Evolutionary conservation across 2,888 invertebrate genomes (phyloP).

Genomic region (Cyclophora punctaria): DNA sequence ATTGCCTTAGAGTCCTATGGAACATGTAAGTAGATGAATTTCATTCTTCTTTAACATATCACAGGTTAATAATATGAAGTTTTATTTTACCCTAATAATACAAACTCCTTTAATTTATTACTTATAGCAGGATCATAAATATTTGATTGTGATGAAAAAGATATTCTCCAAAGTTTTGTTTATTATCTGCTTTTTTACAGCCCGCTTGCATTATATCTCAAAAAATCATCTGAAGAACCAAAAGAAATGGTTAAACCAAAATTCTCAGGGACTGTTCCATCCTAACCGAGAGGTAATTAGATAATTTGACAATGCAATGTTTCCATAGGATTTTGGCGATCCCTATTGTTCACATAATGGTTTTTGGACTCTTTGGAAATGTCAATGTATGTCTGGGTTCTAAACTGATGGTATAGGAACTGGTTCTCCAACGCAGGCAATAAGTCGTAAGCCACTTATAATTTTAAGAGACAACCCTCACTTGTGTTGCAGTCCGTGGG

Average conservation of each 20-base stretch:
- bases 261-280: conserved; percentile 16
- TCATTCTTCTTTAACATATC: no score
- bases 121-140: no score
- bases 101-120: no score
- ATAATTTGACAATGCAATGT: conserved; percentile 52
- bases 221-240: conserved; percentile 55
- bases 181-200: conserved; percentile 38
- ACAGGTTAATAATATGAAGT: no score
- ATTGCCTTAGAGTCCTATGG: conserved; percentile 31
- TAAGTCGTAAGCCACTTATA: no score
- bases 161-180: not conserved
- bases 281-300: conserved; percentile 46
- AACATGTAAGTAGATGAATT: conserved; percentile 34
- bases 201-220: conserved; percentile 55
- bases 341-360: conserved; percentile 42
- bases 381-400: not conserved
- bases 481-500: conserved; percentile 35
- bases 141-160: no score
- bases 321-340: conserved; percentile 50
- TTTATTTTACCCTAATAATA: no score
- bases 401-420: no score
- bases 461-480: conserved; percentile 14
- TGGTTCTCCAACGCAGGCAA: no score
- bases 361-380: not conserved
- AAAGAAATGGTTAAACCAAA: conserved; percentile 46